Base-by-base conservation (phyloP, 2,797 vertebrate species). In the Mionectes olivaceus region DNA sequence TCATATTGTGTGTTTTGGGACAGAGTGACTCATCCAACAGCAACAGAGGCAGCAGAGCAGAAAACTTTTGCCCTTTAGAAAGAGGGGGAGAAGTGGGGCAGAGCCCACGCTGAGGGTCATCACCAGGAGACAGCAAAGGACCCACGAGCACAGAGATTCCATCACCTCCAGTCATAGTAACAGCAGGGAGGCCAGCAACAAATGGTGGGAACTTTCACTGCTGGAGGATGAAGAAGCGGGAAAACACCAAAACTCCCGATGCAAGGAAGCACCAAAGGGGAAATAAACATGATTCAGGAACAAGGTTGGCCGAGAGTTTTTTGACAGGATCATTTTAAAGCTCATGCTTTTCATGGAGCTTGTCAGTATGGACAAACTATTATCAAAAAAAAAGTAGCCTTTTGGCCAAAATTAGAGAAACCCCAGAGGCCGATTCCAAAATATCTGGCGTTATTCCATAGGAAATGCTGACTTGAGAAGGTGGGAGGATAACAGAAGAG, bases 271-370 rank as follows among this genome's bases (percentile, higher is more conserved):
- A 83, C 57, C 74, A 41, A 82, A 83, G 80, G 90, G 86, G 59
- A 95, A 95, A 95, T 93, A 94, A 94, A 86, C 41, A 52, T 78
- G 67, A 84, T 90, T 95, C 55, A 76, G 83, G 59, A 78, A 17
- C 30, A 35, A 46, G 28, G 14, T 77, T 47, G 56, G 27, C 25
- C 10, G n/a, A n/a, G 69, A 83, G 53, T 3, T 57, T 71, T 93
- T 77, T 59, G 68, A 89, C 85, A 87, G 73, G 35, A 64, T 67
- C 56, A 24, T 74, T 90, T 93, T 71, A 75, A 91, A 83, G 30
- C 70, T 91, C 13, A 4, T 50, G 37, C 2, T 92, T 83, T 82
- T 92, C 81, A 65, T 75, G 77, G 77, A 61, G 68, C 50, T 32
- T 82, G 79, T 89, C 46, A 35, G 46, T 43, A 65, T 32, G 55